Evolutionary conservation across 2,888 invertebrate genomes (phyloP).

Genomic region (Tanypteryx hageni): DNA sequence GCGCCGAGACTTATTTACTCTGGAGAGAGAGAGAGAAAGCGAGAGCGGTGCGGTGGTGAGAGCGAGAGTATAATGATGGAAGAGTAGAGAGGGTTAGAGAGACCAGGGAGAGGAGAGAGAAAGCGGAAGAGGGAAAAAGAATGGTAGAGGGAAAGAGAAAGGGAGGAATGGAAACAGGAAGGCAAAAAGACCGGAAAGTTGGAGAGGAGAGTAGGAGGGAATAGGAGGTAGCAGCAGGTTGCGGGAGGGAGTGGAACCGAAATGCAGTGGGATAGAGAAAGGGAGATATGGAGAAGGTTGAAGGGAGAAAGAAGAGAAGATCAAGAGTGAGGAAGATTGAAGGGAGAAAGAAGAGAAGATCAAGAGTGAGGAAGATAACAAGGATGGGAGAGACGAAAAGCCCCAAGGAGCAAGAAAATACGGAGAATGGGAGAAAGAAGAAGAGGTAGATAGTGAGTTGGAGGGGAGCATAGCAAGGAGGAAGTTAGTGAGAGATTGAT

Average conservation of each 20-base stretch:
- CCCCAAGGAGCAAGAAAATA: neutral
- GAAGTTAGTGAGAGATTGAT: neutral
- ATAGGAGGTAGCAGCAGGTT: neutral
- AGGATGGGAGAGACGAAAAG: neutral
- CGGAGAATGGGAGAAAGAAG: neutral
- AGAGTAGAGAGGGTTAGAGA: neutral
- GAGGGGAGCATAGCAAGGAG: neutral
- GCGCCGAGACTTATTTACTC: slow-evolving; percentile 43
- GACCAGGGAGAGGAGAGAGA: neutral
- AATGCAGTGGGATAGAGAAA: no score
- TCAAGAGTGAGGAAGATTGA: neutral
- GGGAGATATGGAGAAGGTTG: no score
- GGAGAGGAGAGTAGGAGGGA: neutral
- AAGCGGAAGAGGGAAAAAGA: neutral
- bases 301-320: no score
- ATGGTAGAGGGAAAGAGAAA: no score
- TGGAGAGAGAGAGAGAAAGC: neutral
- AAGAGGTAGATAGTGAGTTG: neutral
- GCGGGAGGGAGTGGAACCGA: neutral
- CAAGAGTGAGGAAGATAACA: neutral
- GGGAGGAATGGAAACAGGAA: neutral
- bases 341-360: no score
- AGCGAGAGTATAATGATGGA: neutral
- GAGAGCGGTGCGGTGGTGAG: no score
- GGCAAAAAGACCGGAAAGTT: no score